Evolutionary conservation across 2,113 vertebrate species (phyloP), one percentile per base, ranked within the genome.

Genomic region (Ciconia boyciana): DNA sequence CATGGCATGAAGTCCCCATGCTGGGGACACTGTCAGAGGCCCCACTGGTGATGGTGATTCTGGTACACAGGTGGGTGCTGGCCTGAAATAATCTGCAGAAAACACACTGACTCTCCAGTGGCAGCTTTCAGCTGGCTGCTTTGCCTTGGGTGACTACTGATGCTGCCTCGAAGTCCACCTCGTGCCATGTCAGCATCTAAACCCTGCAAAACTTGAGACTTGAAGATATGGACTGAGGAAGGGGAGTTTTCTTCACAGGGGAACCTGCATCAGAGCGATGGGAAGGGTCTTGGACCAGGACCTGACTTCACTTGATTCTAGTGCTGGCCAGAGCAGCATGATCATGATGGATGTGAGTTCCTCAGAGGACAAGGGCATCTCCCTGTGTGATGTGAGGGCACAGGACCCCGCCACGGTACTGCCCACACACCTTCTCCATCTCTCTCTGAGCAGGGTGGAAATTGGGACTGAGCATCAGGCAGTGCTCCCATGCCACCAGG

Each of bases 401-500:
- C 8, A 28, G 44, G 52, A 84, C 10, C 26, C 28, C 2, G 2
- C 17, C 44, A 51, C 0, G 1, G 43, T n/a, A 57, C 2, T 2
- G 55, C n/a, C 25, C 80, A 88, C 46, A 0, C n/a, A 98, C 98
- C 95, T 97, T 96, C n/a, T 97, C 98, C 94, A 98, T 98, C 93
- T 99, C 98, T 72, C 72, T 98, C 94, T 29, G 97, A 77, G 98
- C 98, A 1, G 97, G 97, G 61, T 92, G 87, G 95, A 98, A 99
- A 70, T 98, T 95, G 31, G 98, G 94, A 85, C 97, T 98, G 60
- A 99, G 97, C 34, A 90, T 97, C 79, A 99, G 98, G 96, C 99
- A 99, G 77, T 70, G 98, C 16, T 98, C 97, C 95, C 98, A 99
- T 0, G 98, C 98, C 89, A 98, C 43, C 75, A 99, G 97, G 48